Conservation (phyloP, 2,888 invertebrate genomes). For the Diploptera punctata region DNA sequence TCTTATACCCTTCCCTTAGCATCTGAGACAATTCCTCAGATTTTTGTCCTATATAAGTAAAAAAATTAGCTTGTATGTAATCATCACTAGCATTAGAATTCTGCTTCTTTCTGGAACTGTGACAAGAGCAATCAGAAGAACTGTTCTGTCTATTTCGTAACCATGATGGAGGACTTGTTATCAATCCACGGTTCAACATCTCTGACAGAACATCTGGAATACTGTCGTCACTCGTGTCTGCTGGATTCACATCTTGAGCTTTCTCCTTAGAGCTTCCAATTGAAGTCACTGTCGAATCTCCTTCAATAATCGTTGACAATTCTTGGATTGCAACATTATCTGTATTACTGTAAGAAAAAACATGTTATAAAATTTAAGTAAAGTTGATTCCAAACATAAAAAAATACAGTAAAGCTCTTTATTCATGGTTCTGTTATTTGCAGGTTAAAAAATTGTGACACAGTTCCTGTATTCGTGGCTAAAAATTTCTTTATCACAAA, state of each 20-base stretch:
- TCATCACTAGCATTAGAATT: no score
- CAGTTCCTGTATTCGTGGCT: no score
- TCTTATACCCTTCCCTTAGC: neutral
- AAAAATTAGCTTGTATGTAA: no score
- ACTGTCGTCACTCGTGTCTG: neutral
- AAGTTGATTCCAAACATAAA: no score
- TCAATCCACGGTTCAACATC: conserved; percentile 8
- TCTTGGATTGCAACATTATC: neutral
- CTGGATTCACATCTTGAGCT: neutral
- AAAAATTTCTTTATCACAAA: no score
- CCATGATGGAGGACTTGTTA: conserved; percentile 19
- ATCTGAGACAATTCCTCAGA: neutral
- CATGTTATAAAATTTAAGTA: no score
- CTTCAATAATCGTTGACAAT: conserved; percentile 9
- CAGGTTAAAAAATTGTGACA: no score
- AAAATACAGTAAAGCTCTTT: no score
- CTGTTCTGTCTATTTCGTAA: no score
- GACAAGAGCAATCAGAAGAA: no score
- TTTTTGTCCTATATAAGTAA: neutral
- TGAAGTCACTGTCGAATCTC: neutral
- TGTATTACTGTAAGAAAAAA: conserved; percentile 4
- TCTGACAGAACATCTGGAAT: conserved; percentile 13
- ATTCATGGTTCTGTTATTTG: no score
- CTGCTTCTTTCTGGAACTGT: no score
- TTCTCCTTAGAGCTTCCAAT: neutral